Conservation (phyloP, 2,113 vertebrate species). For the Panthera uncia region DNA sequence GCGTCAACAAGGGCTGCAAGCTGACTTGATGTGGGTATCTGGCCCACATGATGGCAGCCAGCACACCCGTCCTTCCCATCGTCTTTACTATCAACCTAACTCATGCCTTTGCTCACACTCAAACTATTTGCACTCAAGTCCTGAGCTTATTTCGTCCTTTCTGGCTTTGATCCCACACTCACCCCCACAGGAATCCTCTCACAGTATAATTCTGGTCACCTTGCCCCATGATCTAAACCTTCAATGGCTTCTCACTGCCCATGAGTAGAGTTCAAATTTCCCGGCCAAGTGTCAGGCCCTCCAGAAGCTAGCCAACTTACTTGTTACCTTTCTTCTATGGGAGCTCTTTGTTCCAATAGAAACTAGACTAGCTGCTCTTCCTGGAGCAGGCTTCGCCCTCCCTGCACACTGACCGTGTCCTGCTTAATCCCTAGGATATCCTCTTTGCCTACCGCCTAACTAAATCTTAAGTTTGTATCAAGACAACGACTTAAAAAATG, state of each 20-base stretch:
- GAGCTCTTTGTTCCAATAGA: not conserved
- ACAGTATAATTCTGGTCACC: not conserved
- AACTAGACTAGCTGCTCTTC: not conserved
- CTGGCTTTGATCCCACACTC: not conserved
- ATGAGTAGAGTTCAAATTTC: not conserved
- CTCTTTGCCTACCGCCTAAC: not conserved
- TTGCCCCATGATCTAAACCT: not conserved
- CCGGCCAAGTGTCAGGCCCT: not conserved
- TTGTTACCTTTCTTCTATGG: not conserved
- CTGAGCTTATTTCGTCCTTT: not conserved
- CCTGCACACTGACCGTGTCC: not conserved
- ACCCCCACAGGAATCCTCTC: not conserved
- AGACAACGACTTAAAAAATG: not conserved
- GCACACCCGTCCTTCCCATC: fast-evolving
- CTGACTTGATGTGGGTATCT: not conserved
- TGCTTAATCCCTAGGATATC: not conserved
- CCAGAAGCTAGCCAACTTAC: not conserved
- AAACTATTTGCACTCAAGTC: not conserved
- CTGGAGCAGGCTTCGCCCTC: not conserved
- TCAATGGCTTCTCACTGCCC: fast-evolving
- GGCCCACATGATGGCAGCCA: not conserved
- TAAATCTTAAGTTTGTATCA: not conserved
- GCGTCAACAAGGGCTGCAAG: too few relatives aligned
- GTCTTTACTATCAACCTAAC: not conserved
- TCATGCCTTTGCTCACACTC: not conserved